Percentiles rank a stretch among this genome's conserved stretches.
Conservation (phyloP, 2,797 vertebrate genomes). For the Phataginus tricuspis region DNA sequence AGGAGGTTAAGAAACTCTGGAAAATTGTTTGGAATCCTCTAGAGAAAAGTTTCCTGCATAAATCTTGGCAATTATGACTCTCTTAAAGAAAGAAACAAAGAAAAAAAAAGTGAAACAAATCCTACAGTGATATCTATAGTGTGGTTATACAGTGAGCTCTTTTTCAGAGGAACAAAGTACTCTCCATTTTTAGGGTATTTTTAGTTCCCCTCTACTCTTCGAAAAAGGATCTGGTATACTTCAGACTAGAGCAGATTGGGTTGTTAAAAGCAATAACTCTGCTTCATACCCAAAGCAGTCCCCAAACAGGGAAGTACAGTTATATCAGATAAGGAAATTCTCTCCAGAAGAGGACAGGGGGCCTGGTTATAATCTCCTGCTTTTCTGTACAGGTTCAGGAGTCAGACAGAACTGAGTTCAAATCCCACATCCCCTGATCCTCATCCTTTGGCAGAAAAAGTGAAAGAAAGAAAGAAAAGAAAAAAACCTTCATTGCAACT, state of each 20-base stretch:
- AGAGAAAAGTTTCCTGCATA: conserved; percentile 35
- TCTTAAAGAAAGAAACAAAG: conserved; percentile 41
- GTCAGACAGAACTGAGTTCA: background rate
- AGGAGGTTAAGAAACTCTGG: conserved; percentile 30
- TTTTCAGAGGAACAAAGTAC: conserved; percentile 50
- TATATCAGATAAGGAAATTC: background rate
- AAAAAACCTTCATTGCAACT: background rate
- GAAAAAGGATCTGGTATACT: conserved; percentile 12
- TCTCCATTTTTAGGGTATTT: conserved; percentile 43
- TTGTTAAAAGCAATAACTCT: conserved; percentile 27
- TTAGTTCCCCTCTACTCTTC: background rate
- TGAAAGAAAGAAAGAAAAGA: background rate
- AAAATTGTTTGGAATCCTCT: conserved; percentile 52
- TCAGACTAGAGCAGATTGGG: background rate
- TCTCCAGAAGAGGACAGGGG: background rate
- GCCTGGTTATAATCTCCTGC: background rate
- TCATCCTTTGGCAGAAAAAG: background rate
- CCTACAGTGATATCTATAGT: background rate
- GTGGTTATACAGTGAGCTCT: conserved; percentile 31
- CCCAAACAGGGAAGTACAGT: background rate
- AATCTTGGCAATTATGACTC: conserved; percentile 64
- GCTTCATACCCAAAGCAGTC: background rate
- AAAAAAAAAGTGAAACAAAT: background rate
- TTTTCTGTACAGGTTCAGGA: background rate
- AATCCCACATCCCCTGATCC: background rate